Conservation (phyloP, 2,113 vertebrate species). For the Mastomys natalensis region DNA sequence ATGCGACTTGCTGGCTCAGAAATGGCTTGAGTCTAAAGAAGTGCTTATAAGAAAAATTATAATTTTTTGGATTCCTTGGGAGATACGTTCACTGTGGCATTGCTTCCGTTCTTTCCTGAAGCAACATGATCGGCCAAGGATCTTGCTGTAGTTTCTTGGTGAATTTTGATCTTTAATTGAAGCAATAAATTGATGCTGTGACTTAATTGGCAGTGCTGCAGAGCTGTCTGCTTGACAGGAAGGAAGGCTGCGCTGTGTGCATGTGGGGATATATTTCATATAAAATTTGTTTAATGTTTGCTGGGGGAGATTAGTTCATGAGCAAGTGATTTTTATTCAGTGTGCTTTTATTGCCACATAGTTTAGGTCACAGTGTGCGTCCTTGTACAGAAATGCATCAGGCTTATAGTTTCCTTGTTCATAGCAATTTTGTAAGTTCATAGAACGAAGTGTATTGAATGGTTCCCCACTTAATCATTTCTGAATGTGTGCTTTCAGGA, state of each 20-base stretch:
- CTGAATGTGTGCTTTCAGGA: background rate
- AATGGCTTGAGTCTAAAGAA: conserved; percentile 56
- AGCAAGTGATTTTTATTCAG: conserved; percentile 48
- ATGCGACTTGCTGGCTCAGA: background rate
- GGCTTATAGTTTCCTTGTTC: background rate
- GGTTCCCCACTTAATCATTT: background rate
- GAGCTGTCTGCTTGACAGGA: conserved; percentile 67
- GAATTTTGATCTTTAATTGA: conserved; percentile 84
- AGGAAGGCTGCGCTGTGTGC: conserved; percentile 2
- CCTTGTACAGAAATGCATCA: background rate
- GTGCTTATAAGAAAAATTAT: background rate
- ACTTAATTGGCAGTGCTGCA: conserved; percentile 78
- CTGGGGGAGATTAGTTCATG: background rate
- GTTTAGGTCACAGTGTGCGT: conserved; percentile 29
- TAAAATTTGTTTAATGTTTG: conserved; percentile 66
- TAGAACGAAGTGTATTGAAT: background rate
- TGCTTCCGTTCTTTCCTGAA: conserved; percentile 67
- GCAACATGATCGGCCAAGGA: conserved; percentile 25
- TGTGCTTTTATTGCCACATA: background rate
- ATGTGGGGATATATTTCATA: conserved; percentile 62
- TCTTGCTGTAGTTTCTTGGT: conserved; percentile 72
- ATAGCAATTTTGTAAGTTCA: background rate
- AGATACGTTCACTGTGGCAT: conserved; percentile 39
- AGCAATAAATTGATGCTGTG: conserved; percentile 68
- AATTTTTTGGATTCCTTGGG: conserved; percentile 64